A percentile compares a stretch with the other conserved stretches of the same genome.
phyloP scores from a whole-genome alignment of 2,888 invertebrate species.

The Melieria omissa region DNA sequence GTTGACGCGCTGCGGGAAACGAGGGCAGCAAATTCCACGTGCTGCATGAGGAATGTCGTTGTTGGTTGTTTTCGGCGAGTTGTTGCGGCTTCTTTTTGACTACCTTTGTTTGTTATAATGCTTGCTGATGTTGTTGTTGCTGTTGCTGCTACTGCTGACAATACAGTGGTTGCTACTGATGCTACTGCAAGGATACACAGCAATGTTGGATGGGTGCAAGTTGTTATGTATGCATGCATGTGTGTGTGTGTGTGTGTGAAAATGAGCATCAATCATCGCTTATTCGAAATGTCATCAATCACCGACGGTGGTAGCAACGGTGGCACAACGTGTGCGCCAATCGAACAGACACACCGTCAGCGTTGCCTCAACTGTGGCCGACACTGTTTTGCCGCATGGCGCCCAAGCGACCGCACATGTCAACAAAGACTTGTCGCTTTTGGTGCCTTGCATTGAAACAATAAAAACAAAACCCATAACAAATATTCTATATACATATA shows the following conservation, averaged over 20 bases:
- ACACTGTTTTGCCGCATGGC: neutral
- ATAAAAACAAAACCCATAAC: no score
- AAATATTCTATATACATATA: no score
- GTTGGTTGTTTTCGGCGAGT: no score
- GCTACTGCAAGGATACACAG: neutral
- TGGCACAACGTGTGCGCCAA: neutral
- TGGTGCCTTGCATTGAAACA: no score
- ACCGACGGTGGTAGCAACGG: constrained; percentile 41
- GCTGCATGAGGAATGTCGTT: neutral
- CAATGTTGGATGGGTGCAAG: neutral
- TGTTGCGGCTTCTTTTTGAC: no score
- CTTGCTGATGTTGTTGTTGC: no score
- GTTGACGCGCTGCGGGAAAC: neutral
- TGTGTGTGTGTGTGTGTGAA: constrained; percentile 47
- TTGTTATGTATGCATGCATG: constrained; percentile 46
- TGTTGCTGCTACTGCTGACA: no score
- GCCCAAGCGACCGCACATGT: no score
- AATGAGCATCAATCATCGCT: constrained; percentile 64
- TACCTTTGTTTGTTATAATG: no score
- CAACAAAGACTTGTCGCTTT: no score
- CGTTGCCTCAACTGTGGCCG: neutral
- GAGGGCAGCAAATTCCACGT: neutral
- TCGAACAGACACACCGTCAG: neutral
- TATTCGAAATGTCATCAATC: constrained; percentile 65
- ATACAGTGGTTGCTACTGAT: neutral